Percentiles rank a stretch among this genome's conserved stretches.
These are phyloP conservation scores for Myotis yumanensis DNA, from an alignment of 2,113 vertebrate genomes.

Conservation along the genomic window DNA sequence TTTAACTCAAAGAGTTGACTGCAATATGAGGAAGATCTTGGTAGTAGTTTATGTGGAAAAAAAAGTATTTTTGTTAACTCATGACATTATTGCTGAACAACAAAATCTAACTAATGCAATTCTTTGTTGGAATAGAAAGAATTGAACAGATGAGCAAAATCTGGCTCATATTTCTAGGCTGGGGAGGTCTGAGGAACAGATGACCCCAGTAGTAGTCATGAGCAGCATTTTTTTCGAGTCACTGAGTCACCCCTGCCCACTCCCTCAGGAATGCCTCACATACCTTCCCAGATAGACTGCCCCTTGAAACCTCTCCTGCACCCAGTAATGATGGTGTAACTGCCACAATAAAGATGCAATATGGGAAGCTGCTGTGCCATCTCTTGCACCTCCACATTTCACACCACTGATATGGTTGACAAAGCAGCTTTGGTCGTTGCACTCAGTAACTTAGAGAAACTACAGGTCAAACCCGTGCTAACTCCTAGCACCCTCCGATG, in stretches of 20 bases:
- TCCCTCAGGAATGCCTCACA: background rate
- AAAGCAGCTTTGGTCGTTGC: background rate
- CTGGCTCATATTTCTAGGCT: background rate
- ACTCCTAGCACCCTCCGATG: background rate
- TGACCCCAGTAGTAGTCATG: background rate
- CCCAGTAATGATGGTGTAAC: background rate
- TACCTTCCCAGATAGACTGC: background rate
- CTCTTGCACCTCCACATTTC: background rate
- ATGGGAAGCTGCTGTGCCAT: background rate
- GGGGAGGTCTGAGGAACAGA: background rate
- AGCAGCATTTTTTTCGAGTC: background rate
- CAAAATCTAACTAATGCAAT: background rate
- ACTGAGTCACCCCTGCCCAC: background rate
- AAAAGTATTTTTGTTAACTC: background rate
- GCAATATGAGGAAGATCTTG: background rate
- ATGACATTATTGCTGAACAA: background rate
- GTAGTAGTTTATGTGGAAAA: background rate
- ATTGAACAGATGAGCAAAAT: background rate
- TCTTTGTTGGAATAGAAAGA: constrained; percentile 15
- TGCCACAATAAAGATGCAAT: background rate
- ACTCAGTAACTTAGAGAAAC: constrained; percentile 33
- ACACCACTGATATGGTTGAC: background rate
- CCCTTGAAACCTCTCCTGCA: background rate
- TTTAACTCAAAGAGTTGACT: background rate
- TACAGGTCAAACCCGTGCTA: background rate